Percentiles rank a stretch among this genome's conserved stretches.
These are phyloP conservation scores for Cherax quadricarinatus DNA, from an alignment of 1,140 invertebrate species.

Conservation along the genomic window DNA sequence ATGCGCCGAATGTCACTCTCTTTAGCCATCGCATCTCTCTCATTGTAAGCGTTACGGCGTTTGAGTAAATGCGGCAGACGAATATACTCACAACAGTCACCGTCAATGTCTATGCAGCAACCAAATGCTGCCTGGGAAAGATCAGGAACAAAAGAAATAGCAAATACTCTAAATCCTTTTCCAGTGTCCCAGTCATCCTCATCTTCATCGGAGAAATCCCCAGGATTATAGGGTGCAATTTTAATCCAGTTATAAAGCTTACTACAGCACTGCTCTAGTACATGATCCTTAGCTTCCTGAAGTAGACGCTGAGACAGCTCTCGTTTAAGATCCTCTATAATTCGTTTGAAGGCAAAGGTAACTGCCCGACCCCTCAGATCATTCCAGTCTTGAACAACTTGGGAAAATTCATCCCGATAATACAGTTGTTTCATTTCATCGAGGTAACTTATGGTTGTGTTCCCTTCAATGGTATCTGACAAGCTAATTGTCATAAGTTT, in stretches of 20 bases:
- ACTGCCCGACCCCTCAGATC: constrained; percentile 90
- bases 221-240: constrained; percentile 89
- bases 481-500: constrained; percentile 87
- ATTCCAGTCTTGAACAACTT: constrained; percentile 98
- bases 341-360: constrained; percentile 90
- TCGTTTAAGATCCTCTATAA: constrained; percentile 92
- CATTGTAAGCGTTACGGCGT: constrained; percentile 85
- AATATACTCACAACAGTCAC: constrained; percentile 94
- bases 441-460: constrained; percentile 85
- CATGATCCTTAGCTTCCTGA: constrained; percentile 92
- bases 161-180: constrained; percentile 91
- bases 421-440: constrained; percentile 95
- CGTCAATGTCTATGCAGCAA: constrained; percentile 90
- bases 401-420: constrained; percentile 96
- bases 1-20: constrained; percentile 89
- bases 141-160: constrained; percentile 92
- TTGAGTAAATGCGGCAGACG: constrained; percentile 90
- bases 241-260: constrained; percentile 95
- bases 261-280: constrained; percentile 88
- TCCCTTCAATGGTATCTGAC: constrained; percentile 84
- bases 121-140: constrained; percentile 92
- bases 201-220: constrained; percentile 83
- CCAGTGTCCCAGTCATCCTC: constrained; percentile 94
- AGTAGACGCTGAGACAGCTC: constrained; percentile 90
- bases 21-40: constrained; percentile 86